These are phyloP conservation scores for Bambusicola thoracicus DNA, from an alignment of 2,113 vertebrate genomes.

Conservation along the genomic window DNA sequence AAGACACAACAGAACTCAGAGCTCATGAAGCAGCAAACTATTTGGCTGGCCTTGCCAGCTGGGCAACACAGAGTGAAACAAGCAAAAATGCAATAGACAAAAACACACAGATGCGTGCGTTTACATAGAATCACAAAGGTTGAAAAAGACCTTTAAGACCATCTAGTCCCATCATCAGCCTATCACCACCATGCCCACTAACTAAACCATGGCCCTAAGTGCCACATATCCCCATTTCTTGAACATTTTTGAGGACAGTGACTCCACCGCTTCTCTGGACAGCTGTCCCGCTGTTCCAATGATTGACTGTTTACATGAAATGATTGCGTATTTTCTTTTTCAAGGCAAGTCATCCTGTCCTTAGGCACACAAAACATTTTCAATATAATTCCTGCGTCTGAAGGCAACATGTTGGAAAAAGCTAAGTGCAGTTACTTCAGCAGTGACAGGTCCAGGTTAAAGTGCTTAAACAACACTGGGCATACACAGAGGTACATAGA, in stretches of 20 bases:
- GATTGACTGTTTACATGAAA: not conserved
- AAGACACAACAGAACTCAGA: not conserved
- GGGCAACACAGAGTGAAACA: not conserved
- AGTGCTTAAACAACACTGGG: not conserved
- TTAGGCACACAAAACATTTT: fast-evolving
- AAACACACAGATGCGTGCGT: not conserved
- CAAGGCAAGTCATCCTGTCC: not conserved
- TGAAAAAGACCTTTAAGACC: no score
- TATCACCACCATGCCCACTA: no score
- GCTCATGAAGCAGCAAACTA: not conserved
- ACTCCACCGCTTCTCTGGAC: no score
- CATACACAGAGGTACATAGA: fast-evolving
- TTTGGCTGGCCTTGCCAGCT: not conserved
- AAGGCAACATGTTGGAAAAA: fast-evolving
- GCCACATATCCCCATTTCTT: no score
- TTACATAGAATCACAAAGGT: no score
- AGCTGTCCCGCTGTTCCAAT: no score
- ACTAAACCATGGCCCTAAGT: no score
- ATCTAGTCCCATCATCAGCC: no score
- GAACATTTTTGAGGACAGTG: no score
- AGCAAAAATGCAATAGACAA: not conserved
- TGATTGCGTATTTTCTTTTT: fast-evolving
- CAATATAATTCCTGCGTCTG: fast-evolving
- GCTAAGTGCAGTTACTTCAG: not conserved
- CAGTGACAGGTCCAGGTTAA: fast-evolving